Evolutionary conservation across 2,888 invertebrate genomes (phyloP), one percentile per base, ranked within the genome.

Genomic region (Galeopsomyia nigrocyanea): DNA sequence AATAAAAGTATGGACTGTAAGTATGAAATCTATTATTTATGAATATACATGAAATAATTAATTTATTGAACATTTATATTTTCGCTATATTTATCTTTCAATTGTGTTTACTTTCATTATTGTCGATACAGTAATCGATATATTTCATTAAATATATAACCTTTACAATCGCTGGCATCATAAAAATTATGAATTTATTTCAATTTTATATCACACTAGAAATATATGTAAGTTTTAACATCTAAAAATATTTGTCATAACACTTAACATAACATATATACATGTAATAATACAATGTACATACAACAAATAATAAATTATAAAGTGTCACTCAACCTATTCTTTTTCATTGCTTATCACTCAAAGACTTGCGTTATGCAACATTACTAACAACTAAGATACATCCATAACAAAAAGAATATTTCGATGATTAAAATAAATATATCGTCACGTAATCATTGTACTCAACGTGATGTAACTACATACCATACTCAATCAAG

Each of bases 111-210:
- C 72, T 72, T 63, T 79, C 67, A 68, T 84, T 84, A 84, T 85
- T 85, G 83, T 85, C 84, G 76, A 78, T 79, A 80, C 79, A 77
- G 79, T 82, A 83, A 82, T 82, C 82, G 79, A 83, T 80, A 80
- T 76, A 80, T 72, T 79, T 70, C 64, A 19, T 13, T 68, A 57
- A 68, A 67, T 71, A 64, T 61, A 71, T 57, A 68, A 60, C 64
- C 68, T 68, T 71, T 60, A 46, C 56, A 62, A 50, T 62, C 65
- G 13, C 26, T 14, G 51, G 64, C 26, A 62, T 46, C 61, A 47
- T 67, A 47, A 70, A 73, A 62, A 47, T 53, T 26, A 55, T 56
- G 56, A 68, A 22, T 26, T 58, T 19, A 22, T 55, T 61, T 49
- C 26, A 22, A 22, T 56, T 58, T 50, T 62, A n/a, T 63, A 10